A percentile compares a stretch with the other conserved stretches of the same genome.
These are phyloP conservation scores for Zhuqinia jingwanae DNA, from an alignment of 2,888 invertebrate species.

Conservation along the genomic window DNA sequence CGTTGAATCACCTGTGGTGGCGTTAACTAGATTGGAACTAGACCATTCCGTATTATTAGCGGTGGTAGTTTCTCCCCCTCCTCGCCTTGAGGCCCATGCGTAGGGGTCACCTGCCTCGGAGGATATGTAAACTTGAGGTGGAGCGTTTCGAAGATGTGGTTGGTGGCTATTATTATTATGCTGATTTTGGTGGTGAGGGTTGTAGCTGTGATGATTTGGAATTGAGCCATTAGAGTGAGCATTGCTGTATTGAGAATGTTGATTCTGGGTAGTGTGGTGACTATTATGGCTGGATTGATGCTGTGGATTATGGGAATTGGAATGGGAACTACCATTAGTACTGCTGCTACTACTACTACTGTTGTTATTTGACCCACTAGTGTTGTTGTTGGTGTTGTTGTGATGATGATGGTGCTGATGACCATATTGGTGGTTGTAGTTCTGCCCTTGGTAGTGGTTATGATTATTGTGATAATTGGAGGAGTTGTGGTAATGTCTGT, in stretches of 20 bases:
- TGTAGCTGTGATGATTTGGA: not conserved
- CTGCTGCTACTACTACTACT: not conserved
- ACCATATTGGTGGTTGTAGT: conserved; percentile 68
- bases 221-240: conserved; percentile 20
- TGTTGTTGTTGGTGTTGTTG: conserved; percentile 45
- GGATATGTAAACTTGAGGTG: conserved; percentile 67
- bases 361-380: not conserved
- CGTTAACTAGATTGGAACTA: conserved; percentile 47
- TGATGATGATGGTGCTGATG: conserved; percentile 69
- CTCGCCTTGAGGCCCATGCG: conserved; percentile 42
- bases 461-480: conserved; percentile 68
- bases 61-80: conserved; percentile 49
- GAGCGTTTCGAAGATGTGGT: conserved; percentile 15
- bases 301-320: conserved; percentile 45
- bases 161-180: not conserved
- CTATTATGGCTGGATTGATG: not conserved
- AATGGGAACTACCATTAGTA: conserved; percentile 23
- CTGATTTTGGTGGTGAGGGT: not conserved
- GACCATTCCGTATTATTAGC: conserved; percentile 61
- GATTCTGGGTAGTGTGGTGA: conserved; percentile 29
- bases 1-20: not conserved
- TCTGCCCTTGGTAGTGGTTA: conserved; percentile 58
- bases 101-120: conserved; percentile 48
- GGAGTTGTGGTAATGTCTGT: conserved; percentile 61
- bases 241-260: conserved; percentile 38